Evolutionary conservation across 1,140 invertebrate species (phyloP).

Genomic region (Paraescarpia echinospica): DNA sequence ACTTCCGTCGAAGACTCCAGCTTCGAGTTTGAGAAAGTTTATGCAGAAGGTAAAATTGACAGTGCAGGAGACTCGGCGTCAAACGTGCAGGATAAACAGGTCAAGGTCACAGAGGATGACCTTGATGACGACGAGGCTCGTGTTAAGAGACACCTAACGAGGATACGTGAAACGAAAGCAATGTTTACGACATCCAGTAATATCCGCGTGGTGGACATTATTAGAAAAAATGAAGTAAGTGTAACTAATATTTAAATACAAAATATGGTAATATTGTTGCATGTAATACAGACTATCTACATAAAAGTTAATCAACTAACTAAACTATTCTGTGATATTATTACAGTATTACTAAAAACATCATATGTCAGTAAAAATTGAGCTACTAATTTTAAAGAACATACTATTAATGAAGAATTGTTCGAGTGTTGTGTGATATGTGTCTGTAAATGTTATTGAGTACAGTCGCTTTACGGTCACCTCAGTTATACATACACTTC

Average conservation of each 20-base stretch:
- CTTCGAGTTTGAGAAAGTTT: neutral
- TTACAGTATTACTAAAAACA: no score
- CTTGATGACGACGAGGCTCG: constrained; percentile 19
- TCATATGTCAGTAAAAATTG: no score
- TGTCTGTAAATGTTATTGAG: no score
- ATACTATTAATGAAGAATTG: no score
- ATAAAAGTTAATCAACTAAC: no score
- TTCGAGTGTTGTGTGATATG: no score
- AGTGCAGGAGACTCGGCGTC: no score
- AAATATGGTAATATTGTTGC: neutral
- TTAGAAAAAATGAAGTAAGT: constrained; percentile 21
- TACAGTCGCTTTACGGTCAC: no score
- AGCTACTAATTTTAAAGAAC: no score
- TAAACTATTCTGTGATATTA: no score
- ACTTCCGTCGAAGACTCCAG: neutral
- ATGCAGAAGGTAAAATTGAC: neutral
- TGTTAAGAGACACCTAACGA: constrained; percentile 17
- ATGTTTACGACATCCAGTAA: constrained; percentile 8
- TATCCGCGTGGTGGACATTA: constrained; percentile 15
- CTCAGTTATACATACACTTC: no score
- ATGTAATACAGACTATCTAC: no score
- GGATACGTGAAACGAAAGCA: constrained; percentile 17
- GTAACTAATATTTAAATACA: neutral
- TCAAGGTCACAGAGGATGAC: constrained; percentile 23
- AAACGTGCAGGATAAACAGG: neutral